These are phyloP conservation scores for Pseudochaenichthys georgianus DNA, from an alignment of 2,797 vertebrate genomes.

Conservation along the genomic window DNA sequence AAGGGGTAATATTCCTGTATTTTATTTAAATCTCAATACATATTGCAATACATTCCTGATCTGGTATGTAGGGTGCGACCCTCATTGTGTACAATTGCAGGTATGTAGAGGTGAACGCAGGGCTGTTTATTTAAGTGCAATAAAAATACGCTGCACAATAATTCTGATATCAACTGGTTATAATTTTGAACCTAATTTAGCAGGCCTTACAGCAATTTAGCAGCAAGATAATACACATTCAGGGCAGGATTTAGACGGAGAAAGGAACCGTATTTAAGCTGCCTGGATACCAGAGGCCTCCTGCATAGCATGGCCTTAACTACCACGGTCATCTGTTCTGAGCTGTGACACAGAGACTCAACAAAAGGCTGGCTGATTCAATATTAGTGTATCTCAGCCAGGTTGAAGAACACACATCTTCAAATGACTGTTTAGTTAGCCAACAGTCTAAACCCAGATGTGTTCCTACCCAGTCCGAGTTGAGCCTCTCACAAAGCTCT, in stretches of 20 bases:
- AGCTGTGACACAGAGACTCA: neutral
- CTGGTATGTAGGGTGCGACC: too few species aligned
- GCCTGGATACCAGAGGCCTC: constrained; percentile 36
- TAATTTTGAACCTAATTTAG: too few species aligned
- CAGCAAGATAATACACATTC: too few species aligned
- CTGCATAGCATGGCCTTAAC: constrained; percentile 51
- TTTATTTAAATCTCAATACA: too few species aligned
- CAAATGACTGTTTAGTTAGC: neutral
- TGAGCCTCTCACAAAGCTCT: neutral
- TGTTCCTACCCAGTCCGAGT: neutral
- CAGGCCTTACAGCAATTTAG: too few species aligned
- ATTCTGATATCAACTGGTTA: too few species aligned
- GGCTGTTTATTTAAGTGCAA: too few species aligned
- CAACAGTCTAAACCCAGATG: neutral
- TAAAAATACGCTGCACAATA: too few species aligned
- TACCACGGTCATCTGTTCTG: constrained; percentile 22
- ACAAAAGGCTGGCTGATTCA: constrained; percentile 12
- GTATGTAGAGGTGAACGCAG: too few species aligned
- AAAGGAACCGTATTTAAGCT: constrained; percentile 7
- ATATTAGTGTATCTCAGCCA: neutral
- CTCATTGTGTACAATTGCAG: too few species aligned
- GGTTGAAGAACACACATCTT: neutral
- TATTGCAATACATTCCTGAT: too few species aligned
- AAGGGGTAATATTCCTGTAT: too few species aligned
- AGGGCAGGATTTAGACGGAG: constrained; percentile 2